Base-by-base conservation (phyloP, 2,797 vertebrate genomes). In the Cirrhinus mrigala region DNA sequence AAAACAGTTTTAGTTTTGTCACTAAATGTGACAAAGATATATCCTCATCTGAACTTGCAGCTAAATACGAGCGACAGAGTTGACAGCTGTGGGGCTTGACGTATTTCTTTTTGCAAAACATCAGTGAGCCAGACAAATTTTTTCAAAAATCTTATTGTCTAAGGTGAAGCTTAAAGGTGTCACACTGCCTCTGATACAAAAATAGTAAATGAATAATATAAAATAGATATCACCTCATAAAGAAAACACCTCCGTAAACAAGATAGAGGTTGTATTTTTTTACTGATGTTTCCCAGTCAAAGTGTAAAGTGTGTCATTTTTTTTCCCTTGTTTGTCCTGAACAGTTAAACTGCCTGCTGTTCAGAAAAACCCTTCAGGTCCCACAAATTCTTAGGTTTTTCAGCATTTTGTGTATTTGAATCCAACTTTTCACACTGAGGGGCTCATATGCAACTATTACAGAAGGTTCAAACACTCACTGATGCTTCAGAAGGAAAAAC, bases 31-130 rank as follows among this genome's bases (percentile, higher is more conserved):
- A 82, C 9, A 11, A 15, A 52, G 22, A 66, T 66, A 44, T 50
- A 62, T 58, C 46, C n/a, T 64, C 9, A 52, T 62, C 14, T 74
- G 69, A 85, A 74, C 29, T 71, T 46, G 76, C 74, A 37, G 66
- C 50, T 78, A 58, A 69, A 83, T 29, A 16, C 16, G 24, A 66
- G 70, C 66, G 78, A 84, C 48, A 54, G 40, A 54, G 66, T 56
- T 76, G 66, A 78, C 82, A 83, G 85, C 64, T 83, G 76, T 24
- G 40, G 62, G 2, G 40, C 62, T 71, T 54, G 60, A 18, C 18
- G 48, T 29, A 9, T 87, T 83, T 48, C 56, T 75, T 79, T 66
- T 81, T 86, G 62, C 74, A 6, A 56, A 82, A 58, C 85, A 87
- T 85, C 64, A 62, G 8, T 70, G 66, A 88, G 80, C 69, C 56